Base-by-base conservation (phyloP, 2,888 invertebrate genomes). In the Sussaba pulchella region DNA sequence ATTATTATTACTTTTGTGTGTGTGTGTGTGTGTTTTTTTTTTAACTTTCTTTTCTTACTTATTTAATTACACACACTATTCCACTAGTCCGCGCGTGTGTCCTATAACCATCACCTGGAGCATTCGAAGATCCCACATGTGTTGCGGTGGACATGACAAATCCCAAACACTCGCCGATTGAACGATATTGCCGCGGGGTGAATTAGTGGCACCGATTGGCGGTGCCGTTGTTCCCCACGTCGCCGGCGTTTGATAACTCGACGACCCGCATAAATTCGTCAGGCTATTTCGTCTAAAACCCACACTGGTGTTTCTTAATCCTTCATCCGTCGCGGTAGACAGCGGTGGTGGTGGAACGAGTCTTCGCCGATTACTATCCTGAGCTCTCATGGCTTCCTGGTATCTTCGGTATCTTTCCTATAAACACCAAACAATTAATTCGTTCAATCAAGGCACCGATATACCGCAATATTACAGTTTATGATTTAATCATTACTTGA, bases 51-150 rank as follows among this genome's bases (percentile, higher is more conserved):
- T 47, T 6, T 19, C 21, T 0, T 9, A 54, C 47, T 45, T 43
- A 39, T 1, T 52, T 61, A n/a, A n/a, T n/a, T n/a, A n/a, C n/a
- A n/a, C n/a, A n/a, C n/a, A n/a, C n/a, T n/a, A n/a, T n/a, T n/a
- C n/a, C n/a, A n/a, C n/a, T n/a, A n/a, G n/a, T n/a, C n/a, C n/a
- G n/a, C n/a, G n/a, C n/a, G n/a, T n/a, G n/a, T n/a, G n/a, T n/a
- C n/a, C n/a, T n/a, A n/a, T n/a, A n/a, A n/a, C n/a, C n/a, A n/a
- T 88, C 90, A 95, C 95, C 93, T 95, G 95, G 85, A 95, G 94
- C 93, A 95, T 93, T 47, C 89, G 89, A 1, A 87, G 83, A 78
- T 88, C 88, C 92, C 92, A 92, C 82, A 88, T 83, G 8, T 87
- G 89, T 8, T 88, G 82, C 6, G 90, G n/a, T n/a, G n/a, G n/a